Percentiles rank a stretch among this genome's conserved stretches.
phyloP scores from a whole-genome alignment of 2,888 invertebrate species.

The Camptogramma bilineatum region DNA sequence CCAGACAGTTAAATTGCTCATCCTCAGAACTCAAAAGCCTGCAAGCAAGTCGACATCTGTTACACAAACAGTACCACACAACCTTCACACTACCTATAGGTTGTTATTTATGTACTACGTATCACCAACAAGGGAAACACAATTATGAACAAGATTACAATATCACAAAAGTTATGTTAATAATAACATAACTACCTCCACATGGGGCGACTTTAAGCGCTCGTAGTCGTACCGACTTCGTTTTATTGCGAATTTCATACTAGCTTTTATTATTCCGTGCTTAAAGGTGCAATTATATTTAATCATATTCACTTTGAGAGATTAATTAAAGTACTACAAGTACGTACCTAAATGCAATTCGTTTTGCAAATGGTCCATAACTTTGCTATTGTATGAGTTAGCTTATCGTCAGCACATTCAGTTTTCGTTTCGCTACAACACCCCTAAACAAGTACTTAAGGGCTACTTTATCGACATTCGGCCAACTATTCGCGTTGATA shows the following conservation, averaged over 20 bases:
- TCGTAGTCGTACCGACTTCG: not conserved
- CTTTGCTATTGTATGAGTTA: not conserved
- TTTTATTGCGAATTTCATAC: not conserved
- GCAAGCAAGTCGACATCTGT: not conserved
- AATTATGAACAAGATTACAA: conserved; percentile 1
- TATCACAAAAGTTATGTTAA: not conserved
- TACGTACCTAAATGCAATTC: not conserved
- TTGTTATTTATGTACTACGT: not conserved
- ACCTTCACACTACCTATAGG: not conserved
- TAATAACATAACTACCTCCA: not conserved
- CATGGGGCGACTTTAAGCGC: not conserved
- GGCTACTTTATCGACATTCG: not conserved
- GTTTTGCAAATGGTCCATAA: not conserved
- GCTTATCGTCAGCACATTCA: not conserved
- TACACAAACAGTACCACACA: not conserved
- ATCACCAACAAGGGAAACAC: not conserved
- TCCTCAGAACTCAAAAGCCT: too few species aligned
- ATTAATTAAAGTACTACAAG: not conserved
- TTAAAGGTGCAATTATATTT: not conserved
- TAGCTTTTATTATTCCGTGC: not conserved
- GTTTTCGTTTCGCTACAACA: not conserved
- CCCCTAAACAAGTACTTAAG: not conserved
- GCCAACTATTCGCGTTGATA: not conserved
- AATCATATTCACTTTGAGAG: not conserved
- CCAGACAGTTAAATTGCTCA: too few species aligned